Evolutionary conservation across 2,797 vertebrate genomes (phyloP), one percentile per base, ranked within the genome.

Genomic region (Limosa lapponica): DNA sequence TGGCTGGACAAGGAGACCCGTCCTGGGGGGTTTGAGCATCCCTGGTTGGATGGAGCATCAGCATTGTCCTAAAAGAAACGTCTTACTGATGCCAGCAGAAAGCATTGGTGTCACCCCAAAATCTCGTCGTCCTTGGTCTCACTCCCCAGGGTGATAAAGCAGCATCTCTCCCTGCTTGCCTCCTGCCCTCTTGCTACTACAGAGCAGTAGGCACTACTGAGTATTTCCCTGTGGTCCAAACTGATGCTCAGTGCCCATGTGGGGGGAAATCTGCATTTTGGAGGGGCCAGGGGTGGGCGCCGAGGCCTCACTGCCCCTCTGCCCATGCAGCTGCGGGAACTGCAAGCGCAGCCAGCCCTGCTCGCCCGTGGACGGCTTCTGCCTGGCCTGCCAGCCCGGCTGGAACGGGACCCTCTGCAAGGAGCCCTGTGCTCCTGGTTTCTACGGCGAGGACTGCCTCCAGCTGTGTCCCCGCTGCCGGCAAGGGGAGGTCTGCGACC

Each of bases 361-460:
- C 92, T 98, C 98, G 1, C 82, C 97, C 2, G 89, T 97, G 24
- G 98, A 99, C 0, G 99, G 99, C 4, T 93, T 91, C 77, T 99
- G 99, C 81, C 87, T 73, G 8, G 98, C 98, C 87, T 99, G 99
- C 36, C 96, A 98, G 49, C 98, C 98, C 0, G 99, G 99, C 80
- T 99, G 99, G 99, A 99, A 98, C 0, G 99, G 99, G 7, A 99
- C 98, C 3, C 98, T 62, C 10, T 99, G 99, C 70, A 97, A 98
- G 86, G 98, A 94, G 32, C 97, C 65, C 13, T 99, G 99, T 57
- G 87, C 91, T 0, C 34, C 94, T 0, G 99, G 99, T 52, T 98
- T 96, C 89, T 96, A 99, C 6, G 99, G 99, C 0, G 96, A 98
- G 11, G 97, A 87, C 84, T 99, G 99, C 93, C 93, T 87, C 58